Evolutionary conservation across 2,797 vertebrate species (phyloP).

Genomic region (Pantherophis vulpinus): DNA sequence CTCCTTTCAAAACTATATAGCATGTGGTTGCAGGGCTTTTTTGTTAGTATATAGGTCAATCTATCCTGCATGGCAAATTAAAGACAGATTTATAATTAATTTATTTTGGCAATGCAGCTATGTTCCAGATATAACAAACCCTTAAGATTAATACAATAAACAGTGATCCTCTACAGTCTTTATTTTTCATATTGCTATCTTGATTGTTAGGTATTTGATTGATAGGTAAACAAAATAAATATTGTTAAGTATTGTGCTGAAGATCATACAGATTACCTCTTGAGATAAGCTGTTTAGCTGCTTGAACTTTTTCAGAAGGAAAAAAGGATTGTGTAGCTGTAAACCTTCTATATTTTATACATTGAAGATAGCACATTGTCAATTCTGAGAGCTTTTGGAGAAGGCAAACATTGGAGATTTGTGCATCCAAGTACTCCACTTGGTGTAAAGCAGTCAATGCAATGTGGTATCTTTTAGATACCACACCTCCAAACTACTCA

Average conservation of each 20-base stretch:
- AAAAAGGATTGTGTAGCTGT: not conserved
- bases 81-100: conserved; percentile 1
- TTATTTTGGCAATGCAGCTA: not conserved
- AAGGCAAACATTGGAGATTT: not conserved
- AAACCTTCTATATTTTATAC: not conserved
- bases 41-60: not conserved
- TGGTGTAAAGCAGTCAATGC: not conserved
- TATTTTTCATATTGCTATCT: not conserved
- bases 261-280: not conserved
- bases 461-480: not conserved
- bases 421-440: not conserved
- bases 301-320: not conserved
- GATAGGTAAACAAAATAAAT: not conserved
- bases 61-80: not conserved
- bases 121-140: not conserved
- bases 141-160: not conserved
- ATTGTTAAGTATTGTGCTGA: not conserved
- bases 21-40: not conserved
- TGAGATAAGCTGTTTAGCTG: not conserved
- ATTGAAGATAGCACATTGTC: not conserved
- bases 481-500: not conserved
- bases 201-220: not conserved
- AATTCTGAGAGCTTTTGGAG: not conserved
- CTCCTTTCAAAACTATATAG: not conserved
- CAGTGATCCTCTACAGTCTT: not conserved